Evolutionary conservation across 1,140 invertebrate genomes (phyloP), one percentile per base, ranked within the genome.

Genomic region (Helicorthomorpha holstii): DNA sequence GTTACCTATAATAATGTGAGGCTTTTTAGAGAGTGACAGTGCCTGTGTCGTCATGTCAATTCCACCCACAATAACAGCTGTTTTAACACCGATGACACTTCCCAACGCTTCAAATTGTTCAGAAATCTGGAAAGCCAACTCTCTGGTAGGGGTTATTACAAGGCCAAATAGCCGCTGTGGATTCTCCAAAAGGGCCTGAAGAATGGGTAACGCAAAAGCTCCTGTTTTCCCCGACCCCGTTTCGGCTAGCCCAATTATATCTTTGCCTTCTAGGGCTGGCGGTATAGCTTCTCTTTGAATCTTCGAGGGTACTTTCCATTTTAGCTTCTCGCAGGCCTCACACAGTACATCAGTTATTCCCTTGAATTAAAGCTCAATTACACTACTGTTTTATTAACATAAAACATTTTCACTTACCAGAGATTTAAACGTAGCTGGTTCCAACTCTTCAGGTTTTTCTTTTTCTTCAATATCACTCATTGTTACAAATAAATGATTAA

Each of bases 161-260:
- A 98, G 70, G 3, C 89, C 91, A 74, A 94, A 98, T 59, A 95
- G 81, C 63, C 91, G 71, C 62, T 96, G 92, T 3, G 92, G 92
- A 64, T 81, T 85, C 58, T 92, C 81, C 16, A 98, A 67, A 12
- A 98, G 66, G 0, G 82, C 74, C 63, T 98, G 93, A 12, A 98
- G 64, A 58, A 98, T 96, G 1, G 95, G 95, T 50, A 98, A 63
- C 1, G 90, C 90, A 73, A 98, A 98, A 0, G 95, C 90, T 27
- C 84, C 95, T 1, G 95, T 98, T 72, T 98, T 98, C 16, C 95
- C 94, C 3, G 92, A 97, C 4, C 95, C 93, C 2, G 94, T 98
- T 72, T 98, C 93, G 1, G 94, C 93, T 48, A 98, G 69, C 21
- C 92, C 94, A 61, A 98, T 96, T 0, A 98, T 77, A 72, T 98